phyloP scores from a whole-genome alignment of 2,113 vertebrate species.

The Sapayoa aenigma region DNA sequence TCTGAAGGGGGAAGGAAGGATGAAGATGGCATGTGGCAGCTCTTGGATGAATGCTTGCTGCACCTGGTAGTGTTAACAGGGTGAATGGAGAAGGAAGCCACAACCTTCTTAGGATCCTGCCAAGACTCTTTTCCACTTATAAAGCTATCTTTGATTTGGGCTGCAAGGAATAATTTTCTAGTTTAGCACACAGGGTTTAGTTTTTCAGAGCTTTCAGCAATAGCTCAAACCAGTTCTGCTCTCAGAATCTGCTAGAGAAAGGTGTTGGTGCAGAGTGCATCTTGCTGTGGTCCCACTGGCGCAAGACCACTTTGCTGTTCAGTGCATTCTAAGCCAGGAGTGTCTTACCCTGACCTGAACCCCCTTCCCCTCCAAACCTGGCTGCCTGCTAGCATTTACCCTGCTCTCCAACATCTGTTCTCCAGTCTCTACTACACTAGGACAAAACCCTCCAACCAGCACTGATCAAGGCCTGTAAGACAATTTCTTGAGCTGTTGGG shows the following conservation, averaged over 20 bases:
- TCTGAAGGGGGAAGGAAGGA: not conserved
- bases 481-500: not conserved
- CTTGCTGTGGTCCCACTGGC: not conserved
- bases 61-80: not conserved
- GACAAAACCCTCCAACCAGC: not conserved
- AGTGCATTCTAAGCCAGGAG: not conserved
- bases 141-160: not conserved
- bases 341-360: not conserved
- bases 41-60: not conserved
- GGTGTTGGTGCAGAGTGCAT: not conserved
- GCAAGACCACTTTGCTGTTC: not conserved
- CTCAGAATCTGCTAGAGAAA: not conserved
- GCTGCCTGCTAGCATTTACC: not conserved
- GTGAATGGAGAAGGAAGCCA: not conserved
- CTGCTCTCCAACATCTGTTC: not conserved
- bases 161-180: not conserved
- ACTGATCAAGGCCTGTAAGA: not conserved
- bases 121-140: not conserved
- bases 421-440: rapidly evolving
- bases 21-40: not conserved
- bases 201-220: not conserved
- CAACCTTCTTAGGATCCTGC: not conserved
- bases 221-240: not conserved
- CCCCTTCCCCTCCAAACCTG: not conserved
- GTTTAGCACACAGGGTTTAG: not conserved